A percentile compares a stretch with the other conserved stretches of the same genome.
Evolutionary conservation across 1,140 invertebrate species (phyloP).

Genomic region (Lamellibrachia luymesi): DNA sequence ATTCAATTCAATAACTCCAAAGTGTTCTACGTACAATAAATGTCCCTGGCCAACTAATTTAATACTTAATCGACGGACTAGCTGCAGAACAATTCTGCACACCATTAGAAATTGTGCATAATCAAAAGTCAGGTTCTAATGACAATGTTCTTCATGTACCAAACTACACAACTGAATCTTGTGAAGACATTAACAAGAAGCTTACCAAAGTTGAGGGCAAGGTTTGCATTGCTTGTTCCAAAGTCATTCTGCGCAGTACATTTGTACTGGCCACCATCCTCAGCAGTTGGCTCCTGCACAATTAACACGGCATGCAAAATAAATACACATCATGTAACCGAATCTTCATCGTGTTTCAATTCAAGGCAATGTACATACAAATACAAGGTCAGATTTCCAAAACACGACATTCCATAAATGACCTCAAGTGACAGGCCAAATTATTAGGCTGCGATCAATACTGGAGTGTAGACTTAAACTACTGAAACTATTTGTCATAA

Average conservation of each 20-base stretch:
- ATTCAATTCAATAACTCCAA: not conserved
- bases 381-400: not conserved
- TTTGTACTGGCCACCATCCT: constrained; percentile 96
- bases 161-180: not conserved
- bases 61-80: too few relatives aligned
- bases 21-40: too few relatives aligned
- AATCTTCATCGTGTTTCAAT: not conserved
- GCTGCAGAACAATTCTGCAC: too few relatives aligned
- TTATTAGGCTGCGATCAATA: not conserved
- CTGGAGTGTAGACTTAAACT: not conserved
- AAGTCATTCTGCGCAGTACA: constrained; percentile 98
- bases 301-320: not conserved
- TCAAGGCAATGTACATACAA: not conserved
- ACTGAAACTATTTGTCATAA: not conserved
- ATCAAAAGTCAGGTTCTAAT: too few relatives aligned
- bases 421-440: not conserved
- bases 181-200: not conserved
- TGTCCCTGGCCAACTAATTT: too few relatives aligned
- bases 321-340: not conserved
- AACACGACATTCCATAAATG: not conserved
- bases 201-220: constrained; percentile 87
- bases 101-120: too few relatives aligned
- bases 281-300: constrained; percentile 83
- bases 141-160: not conserved
- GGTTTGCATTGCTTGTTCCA: constrained; percentile 99